Percentiles rank a stretch among this genome's conserved stretches.
These are phyloP conservation scores for Phocoena sinus DNA, from an alignment of 2,113 vertebrate species.

Conservation along the genomic window DNA sequence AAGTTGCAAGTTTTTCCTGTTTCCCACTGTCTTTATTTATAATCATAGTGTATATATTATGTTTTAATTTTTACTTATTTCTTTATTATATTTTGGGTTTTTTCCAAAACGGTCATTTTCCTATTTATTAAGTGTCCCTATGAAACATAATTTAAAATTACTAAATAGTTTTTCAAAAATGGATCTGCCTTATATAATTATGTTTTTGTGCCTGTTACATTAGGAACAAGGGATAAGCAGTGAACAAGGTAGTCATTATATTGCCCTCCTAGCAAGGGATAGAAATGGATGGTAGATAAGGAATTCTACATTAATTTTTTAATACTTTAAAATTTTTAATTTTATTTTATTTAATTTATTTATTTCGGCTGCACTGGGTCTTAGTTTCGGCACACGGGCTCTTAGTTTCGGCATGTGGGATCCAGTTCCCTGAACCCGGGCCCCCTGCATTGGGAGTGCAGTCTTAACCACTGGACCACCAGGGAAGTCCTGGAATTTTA, in stretches of 20 bases:
- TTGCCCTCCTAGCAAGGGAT: not conserved
- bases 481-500: not conserved
- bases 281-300: not conserved
- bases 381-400: rapidly evolving
- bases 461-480: too few relatives aligned
- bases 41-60: not conserved
- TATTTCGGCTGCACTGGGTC: too few relatives aligned
- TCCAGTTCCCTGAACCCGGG: too few relatives aligned
- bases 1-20: not conserved
- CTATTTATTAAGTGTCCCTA: not conserved
- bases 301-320: not conserved
- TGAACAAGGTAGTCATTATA: not conserved
- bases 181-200: not conserved
- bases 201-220: not conserved
- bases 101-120: not conserved
- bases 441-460: too few relatives aligned
- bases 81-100: not conserved
- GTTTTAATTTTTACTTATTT: not conserved
- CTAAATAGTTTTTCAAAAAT: not conserved
- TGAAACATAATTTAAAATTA: not conserved
- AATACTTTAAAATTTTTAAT: too few relatives aligned
- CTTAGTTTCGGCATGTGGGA: too few relatives aligned
- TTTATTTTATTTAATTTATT: too few relatives aligned
- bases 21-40: not conserved
- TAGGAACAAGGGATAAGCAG: not conserved